Percentiles rank a stretch among this genome's conserved stretches.
Conservation (phyloP, 2,797 vertebrate species). For the Tokudaia tokunoshimensis region DNA sequence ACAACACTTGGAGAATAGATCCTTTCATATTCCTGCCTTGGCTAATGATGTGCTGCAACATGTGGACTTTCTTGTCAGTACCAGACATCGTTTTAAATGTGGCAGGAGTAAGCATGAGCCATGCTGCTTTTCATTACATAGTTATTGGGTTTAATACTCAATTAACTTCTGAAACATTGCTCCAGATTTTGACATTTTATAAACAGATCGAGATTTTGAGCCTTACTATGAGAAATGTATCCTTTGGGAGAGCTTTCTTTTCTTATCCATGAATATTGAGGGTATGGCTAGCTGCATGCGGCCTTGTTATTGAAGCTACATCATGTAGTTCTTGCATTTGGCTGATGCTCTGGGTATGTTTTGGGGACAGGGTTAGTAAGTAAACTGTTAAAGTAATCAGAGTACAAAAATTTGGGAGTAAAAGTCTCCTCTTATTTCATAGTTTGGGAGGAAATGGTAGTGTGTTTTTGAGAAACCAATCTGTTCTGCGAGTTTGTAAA, state of each 20-base stretch:
- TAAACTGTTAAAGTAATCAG: neutral
- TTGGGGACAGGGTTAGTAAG: neutral
- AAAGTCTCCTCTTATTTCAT: neutral
- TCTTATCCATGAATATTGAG: neutral
- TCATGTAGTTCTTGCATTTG: neutral
- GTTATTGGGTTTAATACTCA: constrained; percentile 1
- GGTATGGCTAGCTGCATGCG: neutral
- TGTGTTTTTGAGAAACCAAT: constrained; percentile 28
- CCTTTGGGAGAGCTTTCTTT: neutral
- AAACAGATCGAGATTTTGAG: neutral
- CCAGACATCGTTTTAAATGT: constrained; percentile 10
- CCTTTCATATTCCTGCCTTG: constrained; percentile 1
- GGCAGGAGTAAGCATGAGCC: constrained; percentile 21
- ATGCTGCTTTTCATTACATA: neutral
- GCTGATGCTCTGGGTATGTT: neutral
- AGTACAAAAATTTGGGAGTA: neutral
- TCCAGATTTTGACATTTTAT: neutral
- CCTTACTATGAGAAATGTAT: neutral
- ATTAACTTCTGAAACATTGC: neutral
- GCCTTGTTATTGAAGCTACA: neutral
- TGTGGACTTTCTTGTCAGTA: constrained; percentile 39
- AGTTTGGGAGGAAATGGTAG: constrained; percentile 21
- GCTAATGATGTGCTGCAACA: constrained; percentile 5
- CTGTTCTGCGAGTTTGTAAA: neutral
- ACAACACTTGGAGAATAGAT: neutral